Evolutionary conservation across 2,797 vertebrate species (phyloP).

Genomic region (Mergus octosetaceus): DNA sequence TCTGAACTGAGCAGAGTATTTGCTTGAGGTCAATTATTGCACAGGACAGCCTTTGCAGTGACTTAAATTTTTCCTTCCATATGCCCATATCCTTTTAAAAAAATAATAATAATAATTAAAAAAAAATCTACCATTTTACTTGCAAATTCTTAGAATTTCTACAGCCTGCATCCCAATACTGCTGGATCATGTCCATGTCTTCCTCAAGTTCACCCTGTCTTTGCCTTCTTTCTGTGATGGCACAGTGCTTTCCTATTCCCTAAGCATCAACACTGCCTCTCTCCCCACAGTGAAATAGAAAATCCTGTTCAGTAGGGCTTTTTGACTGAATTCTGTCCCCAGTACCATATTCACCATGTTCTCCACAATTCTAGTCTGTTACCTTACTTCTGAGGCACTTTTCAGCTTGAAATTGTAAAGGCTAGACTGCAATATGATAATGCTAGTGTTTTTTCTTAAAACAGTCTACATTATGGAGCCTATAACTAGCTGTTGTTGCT

Average conservation of each 20-base stretch:
- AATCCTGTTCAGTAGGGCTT: not conserved
- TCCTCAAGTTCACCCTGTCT: not conserved
- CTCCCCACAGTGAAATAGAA: not conserved
- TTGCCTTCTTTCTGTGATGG: not conserved
- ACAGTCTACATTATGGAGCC: not conserved
- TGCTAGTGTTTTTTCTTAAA: not conserved
- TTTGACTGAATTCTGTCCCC: not conserved
- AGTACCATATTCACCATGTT: not conserved
- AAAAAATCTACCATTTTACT: not conserved
- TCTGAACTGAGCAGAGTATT: not conserved
- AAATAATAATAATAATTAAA: no score
- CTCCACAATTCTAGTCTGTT: not conserved
- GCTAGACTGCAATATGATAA: not conserved
- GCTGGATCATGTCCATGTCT: not conserved
- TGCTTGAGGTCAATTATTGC: not conserved
- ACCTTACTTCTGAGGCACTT: not conserved
- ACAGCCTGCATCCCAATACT: not conserved
- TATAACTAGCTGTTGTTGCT: rapidly evolving
- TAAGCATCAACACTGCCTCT: rapidly evolving
- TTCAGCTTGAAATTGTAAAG: not conserved
- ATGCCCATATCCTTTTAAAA: not conserved
- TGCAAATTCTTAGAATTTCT: not conserved
- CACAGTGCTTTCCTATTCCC: not conserved
- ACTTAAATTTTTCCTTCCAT: not conserved
- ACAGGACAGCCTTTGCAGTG: not conserved